Percentiles rank a stretch among this genome's conserved stretches.
phyloP scores from a whole-genome alignment of 2,888 invertebrate genomes.

The Lepidocyrtinus sp. region DNA sequence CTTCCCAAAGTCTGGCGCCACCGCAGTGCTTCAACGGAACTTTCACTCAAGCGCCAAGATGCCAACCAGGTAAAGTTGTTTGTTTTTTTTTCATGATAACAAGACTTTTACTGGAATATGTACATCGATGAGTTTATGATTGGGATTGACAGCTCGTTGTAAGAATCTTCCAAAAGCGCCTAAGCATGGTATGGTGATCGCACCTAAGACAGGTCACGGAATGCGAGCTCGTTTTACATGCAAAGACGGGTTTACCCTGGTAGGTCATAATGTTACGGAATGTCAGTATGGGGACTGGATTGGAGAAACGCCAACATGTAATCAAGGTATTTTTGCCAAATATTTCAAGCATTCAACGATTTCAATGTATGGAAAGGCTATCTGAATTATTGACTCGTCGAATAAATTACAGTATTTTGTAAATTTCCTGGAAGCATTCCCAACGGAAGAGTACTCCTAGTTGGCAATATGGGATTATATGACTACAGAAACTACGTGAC shows the following conservation, averaged over 20 bases:
- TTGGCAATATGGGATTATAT: conserved; percentile 96
- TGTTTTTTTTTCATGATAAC: not conserved
- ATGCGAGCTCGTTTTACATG: conserved; percentile 95
- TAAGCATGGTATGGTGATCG: conserved; percentile 95
- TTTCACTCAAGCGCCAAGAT: conserved; percentile 93
- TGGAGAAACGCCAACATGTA: conserved; percentile 87
- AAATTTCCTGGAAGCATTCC: conserved; percentile 82
- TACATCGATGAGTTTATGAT: no score
- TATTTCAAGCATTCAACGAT: not conserved
- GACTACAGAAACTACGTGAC: conserved; percentile 95
- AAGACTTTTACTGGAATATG: no score
- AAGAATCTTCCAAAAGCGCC: conserved; percentile 87
- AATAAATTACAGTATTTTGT: conserved; percentile 81
- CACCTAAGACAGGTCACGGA: conserved; percentile 97
- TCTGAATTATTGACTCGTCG: conserved; percentile 42
- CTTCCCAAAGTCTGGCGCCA: conserved; percentile 78
- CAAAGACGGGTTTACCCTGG: conserved; percentile 91
- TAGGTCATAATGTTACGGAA: conserved; percentile 81
- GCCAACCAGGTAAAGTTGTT: conserved; percentile 80
- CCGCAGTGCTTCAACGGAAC: conserved; percentile 95
- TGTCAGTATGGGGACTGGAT: conserved; percentile 90
- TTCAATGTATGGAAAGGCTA: not conserved
- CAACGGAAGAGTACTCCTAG: conserved; percentile 91
- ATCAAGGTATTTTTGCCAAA: conserved; percentile 62
- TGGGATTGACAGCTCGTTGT: conserved; percentile 83